Conservation (phyloP, 1,140 invertebrate genomes). For the Stegodyphus dumicola region DNA sequence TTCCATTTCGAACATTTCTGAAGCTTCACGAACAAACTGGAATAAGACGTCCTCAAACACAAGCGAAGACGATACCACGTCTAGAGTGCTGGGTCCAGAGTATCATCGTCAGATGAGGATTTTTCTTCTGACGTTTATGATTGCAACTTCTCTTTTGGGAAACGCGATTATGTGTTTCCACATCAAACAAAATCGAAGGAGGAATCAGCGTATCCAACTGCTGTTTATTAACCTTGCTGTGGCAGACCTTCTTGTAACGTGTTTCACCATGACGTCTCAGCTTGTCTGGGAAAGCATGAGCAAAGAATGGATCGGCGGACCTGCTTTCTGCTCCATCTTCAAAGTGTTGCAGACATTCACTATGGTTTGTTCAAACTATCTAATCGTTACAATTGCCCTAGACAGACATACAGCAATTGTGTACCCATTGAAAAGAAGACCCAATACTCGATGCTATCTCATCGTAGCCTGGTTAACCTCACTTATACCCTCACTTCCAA, state of each 20-base stretch:
- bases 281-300: conserved; percentile 68
- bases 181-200: neutral
- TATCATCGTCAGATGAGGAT: conserved; percentile 33
- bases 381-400: conserved; percentile 69
- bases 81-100: conserved; percentile 38
- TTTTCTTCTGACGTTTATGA: conserved; percentile 32
- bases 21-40: no score
- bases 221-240: conserved; percentile 68
- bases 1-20: no score
- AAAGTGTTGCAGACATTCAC: conserved; percentile 68
- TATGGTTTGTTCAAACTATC: conserved; percentile 69
- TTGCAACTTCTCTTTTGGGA: conserved; percentile 16
- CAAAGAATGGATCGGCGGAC: conserved; percentile 67
- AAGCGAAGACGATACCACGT: no score
- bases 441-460: neutral
- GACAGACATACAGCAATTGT: conserved; percentile 66
- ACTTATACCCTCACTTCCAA: conserved; percentile 41
- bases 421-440: conserved; percentile 8
- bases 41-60: no score
- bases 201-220: conserved; percentile 27
- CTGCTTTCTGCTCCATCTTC: conserved; percentile 66
- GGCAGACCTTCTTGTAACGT: conserved; percentile 67
- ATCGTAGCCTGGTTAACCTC: conserved; percentile 38
- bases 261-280: conserved; percentile 66
- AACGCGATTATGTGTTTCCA: conserved; percentile 24